Conservation (phyloP, 1,140 invertebrate species). For the Schmidtea mediterranea region DNA sequence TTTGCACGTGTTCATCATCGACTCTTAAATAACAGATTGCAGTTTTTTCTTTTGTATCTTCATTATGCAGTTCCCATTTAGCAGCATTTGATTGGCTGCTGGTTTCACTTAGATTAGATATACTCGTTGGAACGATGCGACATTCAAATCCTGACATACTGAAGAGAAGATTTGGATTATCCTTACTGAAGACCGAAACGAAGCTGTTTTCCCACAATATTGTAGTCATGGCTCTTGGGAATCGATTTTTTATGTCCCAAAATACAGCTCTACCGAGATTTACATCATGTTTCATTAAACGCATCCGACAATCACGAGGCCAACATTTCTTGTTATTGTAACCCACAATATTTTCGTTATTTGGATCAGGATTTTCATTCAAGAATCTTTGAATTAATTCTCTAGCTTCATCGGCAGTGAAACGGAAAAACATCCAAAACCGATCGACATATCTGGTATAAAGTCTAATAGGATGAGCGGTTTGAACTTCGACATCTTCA, state of each 20-base stretch:
- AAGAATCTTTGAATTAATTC: conserved; percentile 91
- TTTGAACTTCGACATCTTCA: conserved; percentile 55
- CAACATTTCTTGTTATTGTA: conserved; percentile 99
- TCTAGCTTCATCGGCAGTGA: conserved; percentile 77
- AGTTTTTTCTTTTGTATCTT: conserved; percentile 88
- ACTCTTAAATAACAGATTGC: conserved; percentile 93
- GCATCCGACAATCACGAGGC: conserved; percentile 89
- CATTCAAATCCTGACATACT: conserved; percentile 99
- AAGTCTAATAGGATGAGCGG: conserved; percentile 70
- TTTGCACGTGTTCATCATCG: conserved; percentile 78
- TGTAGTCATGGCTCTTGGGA: conserved; percentile 84
- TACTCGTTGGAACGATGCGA: conserved; percentile 82
- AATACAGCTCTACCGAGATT: conserved; percentile 95
- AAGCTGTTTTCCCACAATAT: conserved; percentile 97
- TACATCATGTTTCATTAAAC: conserved; percentile 98
- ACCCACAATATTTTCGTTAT: conserved; percentile 98
- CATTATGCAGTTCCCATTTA: conserved; percentile 96
- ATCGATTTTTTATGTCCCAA: conserved; percentile 96
- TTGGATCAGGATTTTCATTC: conserved; percentile 96
- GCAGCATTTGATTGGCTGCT: conserved; percentile 59
- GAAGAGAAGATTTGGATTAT: conserved; percentile 92
- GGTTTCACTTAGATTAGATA: conserved; percentile 32
- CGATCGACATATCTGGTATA: conserved; percentile 87
- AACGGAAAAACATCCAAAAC: conserved; percentile 74
- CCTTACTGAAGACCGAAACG: conserved; percentile 93